Evolutionary conservation across 2,888 invertebrate species (phyloP).

Genomic region (Caenorhabditis afra): DNA sequence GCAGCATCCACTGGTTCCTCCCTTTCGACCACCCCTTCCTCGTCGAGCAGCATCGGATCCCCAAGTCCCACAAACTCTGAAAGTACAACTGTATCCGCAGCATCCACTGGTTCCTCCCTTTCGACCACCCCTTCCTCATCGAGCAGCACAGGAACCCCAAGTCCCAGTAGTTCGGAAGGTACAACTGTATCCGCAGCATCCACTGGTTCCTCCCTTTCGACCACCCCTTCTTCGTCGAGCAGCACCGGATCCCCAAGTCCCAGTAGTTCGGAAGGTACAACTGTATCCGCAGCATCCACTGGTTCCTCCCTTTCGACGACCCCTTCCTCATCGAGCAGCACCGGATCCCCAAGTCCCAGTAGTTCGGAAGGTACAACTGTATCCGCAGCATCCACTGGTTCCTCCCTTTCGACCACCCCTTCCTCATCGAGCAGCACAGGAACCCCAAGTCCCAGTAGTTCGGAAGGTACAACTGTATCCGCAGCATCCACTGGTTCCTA

Average conservation of each 20-base stretch:
- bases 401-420: not conserved
- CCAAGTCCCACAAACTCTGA: not conserved
- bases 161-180: not conserved
- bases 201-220: not conserved
- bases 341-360: not conserved
- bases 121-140: not conserved
- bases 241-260: not conserved
- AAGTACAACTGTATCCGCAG: not conserved
- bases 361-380: conserved; percentile 1
- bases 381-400: not conserved
- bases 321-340: not conserved
- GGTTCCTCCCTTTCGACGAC: not conserved
- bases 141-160: not conserved
- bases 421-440: not conserved
- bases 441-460: not conserved
- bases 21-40: not conserved
- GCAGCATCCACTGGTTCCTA: not conserved
- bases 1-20: not conserved
- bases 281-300: not conserved
- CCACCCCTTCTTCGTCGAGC: not conserved
- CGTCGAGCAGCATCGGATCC: not conserved
- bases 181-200: not conserved
- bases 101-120: not conserved
- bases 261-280: not conserved
- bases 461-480: not conserved